Conservation (phyloP, 92 coral and sea anemone species). For the Phenganax stokvisi region DNA sequence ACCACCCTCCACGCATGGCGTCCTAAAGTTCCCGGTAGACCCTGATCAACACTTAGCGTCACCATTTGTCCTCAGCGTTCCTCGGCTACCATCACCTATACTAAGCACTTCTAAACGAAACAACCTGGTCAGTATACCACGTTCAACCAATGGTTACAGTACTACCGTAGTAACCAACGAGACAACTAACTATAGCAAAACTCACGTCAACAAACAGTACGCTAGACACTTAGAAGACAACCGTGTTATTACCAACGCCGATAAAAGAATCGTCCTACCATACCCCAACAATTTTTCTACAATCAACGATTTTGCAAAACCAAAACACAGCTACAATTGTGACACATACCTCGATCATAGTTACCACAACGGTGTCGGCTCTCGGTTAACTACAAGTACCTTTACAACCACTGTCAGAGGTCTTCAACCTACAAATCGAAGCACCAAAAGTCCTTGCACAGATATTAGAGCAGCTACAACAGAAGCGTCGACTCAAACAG, state of each 20-base stretch:
- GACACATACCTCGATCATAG: neutral
- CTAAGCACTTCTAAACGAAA: neutral
- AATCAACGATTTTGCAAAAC: neutral
- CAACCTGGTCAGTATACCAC: neutral
- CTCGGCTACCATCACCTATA: neutral
- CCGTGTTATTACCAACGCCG: neutral
- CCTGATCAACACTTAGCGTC: neutral
- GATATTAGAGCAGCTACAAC: neutral
- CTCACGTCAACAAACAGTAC: neutral
- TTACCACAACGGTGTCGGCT: neutral
- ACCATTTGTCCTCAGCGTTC: neutral
- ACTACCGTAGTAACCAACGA: neutral
- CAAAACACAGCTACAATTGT: neutral
- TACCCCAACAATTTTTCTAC: neutral
- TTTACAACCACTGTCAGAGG: neutral
- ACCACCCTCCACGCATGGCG: conserved; percentile 11
- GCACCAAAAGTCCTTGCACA: neutral
- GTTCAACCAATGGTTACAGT: neutral
- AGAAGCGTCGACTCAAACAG: conserved; percentile 25
- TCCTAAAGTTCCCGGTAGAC: conserved; percentile 12
- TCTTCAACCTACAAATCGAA: neutral
- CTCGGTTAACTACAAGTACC: neutral
- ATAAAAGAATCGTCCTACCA: neutral
- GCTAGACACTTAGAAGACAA: neutral
- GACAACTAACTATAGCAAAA: neutral